Base-by-base conservation (phyloP, 2,113 vertebrate genomes). In the Dasyprocta punctata region DNA sequence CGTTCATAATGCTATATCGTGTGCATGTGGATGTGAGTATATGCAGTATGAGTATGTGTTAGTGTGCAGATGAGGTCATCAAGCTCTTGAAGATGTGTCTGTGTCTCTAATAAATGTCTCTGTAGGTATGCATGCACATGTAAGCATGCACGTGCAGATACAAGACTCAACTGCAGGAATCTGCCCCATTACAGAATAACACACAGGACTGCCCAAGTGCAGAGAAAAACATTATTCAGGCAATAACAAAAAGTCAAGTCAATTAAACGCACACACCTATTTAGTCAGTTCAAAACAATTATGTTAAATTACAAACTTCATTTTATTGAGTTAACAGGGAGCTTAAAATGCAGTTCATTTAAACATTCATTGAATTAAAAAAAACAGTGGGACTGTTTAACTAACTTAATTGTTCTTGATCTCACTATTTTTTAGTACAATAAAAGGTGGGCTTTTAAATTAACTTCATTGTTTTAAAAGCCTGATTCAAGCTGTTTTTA, bases 361-460 rank as follows among this genome's bases (percentile, higher is more conserved):
- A 96, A 98, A 97, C 87, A 95, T 52, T 92, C 96, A 95, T 93
- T 97, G 82, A 92, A 94, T 93, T 75, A 88, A 52, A 94, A 89
- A 90, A 87, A 85, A 58, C 49, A 90, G 69, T 67, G 30, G 8
- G 41, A 44, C 63, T 95, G 93, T 90, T 97, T 97, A 95, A 95
- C 97, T 73, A 92, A 97, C 95, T 97, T 97, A 96, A 98, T 96
- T 98, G 92, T 96, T 95, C 97, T 86, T 95, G n/a, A 97, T 93
- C 77, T 86, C 56, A 75, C 93, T 90, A 47, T 65, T 92, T 97
- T 95, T 97, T 94, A 77, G 71, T 65, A 90, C 90, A 92, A 95
- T 97, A 86, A 88, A 96, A 91, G 84, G 94, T 94, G 77, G 82
- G 90, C 65, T 96, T 96, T 96, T 97, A 86, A 96, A 96, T 97